Evolutionary conservation across 2,888 invertebrate species (phyloP).

Genomic region (Sussaba pulchella): DNA sequence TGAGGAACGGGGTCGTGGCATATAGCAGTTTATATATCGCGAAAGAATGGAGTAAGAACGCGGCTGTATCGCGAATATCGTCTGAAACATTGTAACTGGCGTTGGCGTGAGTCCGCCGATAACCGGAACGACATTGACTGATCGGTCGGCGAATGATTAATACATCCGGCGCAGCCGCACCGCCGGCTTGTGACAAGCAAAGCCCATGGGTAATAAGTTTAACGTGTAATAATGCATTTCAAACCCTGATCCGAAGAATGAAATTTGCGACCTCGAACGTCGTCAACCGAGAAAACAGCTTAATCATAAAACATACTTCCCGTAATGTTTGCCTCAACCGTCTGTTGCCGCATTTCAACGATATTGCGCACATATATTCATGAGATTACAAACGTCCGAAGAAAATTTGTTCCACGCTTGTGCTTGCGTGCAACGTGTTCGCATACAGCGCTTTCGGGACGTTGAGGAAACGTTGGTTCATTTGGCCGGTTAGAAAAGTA

Average conservation of each 20-base stretch:
- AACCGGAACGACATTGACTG: conserved; percentile 57
- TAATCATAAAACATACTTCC: conserved; percentile 55
- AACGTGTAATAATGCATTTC: neutral
- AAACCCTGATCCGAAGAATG: conserved; percentile 22
- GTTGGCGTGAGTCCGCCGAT: conserved; percentile 50
- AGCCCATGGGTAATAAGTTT: conserved; percentile 20
- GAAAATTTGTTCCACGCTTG: conserved; percentile 23
- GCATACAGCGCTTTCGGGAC: neutral
- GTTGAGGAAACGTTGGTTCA: conserved; percentile 20
- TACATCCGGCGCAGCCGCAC: conserved; percentile 15
- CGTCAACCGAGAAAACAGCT: conserved; percentile 43
- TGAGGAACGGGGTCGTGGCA: conserved; percentile 2
- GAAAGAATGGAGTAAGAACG: conserved; percentile 4
- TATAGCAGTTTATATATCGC: conserved; percentile 22
- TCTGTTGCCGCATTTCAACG: conserved; percentile 47
- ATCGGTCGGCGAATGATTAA: conserved; percentile 59
- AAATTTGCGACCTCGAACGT: conserved; percentile 32
- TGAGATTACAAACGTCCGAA: neutral
- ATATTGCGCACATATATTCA: conserved; percentile 38
- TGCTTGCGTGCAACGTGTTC: neutral
- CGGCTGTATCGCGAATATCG: conserved; percentile 33
- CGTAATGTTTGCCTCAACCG: conserved; percentile 32
- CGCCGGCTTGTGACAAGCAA: conserved; percentile 28
- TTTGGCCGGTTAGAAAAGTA: neutral
- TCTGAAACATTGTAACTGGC: conserved; percentile 27